Conservation (phyloP, 2,888 invertebrate species). For the Tholera decimalis region DNA sequence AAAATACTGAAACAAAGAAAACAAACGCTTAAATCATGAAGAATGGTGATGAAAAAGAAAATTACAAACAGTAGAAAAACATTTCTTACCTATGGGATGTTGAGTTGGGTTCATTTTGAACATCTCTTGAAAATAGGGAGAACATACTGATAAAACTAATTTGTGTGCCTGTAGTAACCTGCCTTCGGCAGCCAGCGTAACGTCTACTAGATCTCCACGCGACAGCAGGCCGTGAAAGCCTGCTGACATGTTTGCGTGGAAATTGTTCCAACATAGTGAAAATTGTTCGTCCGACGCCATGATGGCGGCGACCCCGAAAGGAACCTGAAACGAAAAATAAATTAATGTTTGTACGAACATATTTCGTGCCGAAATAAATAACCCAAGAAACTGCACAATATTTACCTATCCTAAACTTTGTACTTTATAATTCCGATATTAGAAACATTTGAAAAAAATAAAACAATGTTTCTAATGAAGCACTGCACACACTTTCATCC, state of each 20-base stretch:
- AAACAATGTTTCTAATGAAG: constrained; percentile 81
- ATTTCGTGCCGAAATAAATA: no score
- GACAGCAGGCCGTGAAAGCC: constrained; percentile 94
- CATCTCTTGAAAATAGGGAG: constrained; percentile 94
- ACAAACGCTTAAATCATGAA: no score
- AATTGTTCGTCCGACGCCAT: constrained; percentile 95
- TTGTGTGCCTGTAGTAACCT: constrained; percentile 94
- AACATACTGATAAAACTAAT: constrained; percentile 94
- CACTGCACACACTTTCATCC: constrained; percentile 77
- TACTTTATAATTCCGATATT: constrained; percentile 87
- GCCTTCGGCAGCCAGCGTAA: constrained; percentile 94
- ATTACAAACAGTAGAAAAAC: background rate
- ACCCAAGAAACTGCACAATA: no score
- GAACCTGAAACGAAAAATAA: constrained; percentile 76
- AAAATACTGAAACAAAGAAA: constrained; percentile 91
- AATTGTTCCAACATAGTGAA: constrained; percentile 95
- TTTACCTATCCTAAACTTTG: constrained; percentile 89
- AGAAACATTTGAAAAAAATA: constrained; percentile 88
- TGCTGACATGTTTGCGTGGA: constrained; percentile 94
- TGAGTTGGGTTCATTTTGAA: constrained; percentile 94
- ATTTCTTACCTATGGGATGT: constrained; percentile 92
- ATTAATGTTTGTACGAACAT: no score
- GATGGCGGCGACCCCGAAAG: constrained; percentile 87
- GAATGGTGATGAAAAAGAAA: constrained; percentile 8
- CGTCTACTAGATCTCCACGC: constrained; percentile 93